Evolutionary conservation across 2,113 vertebrate genomes (phyloP).

Genomic region (Embiotoca jacksoni): DNA sequence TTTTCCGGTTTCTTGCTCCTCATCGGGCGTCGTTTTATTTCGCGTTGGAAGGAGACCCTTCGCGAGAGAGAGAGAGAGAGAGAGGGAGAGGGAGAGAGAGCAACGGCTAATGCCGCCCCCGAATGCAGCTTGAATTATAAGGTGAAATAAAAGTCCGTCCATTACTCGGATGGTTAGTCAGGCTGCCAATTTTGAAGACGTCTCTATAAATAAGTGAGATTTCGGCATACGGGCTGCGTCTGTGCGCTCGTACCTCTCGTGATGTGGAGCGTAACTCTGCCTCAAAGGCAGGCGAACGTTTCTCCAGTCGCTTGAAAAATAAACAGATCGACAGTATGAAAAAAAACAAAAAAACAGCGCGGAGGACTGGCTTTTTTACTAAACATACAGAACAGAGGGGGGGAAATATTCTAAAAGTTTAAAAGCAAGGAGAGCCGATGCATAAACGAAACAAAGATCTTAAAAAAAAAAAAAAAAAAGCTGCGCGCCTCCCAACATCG

Average conservation of each 20-base stretch:
- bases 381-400: not conserved
- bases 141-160: constrained; percentile 46
- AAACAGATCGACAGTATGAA: constrained; percentile 22
- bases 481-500: not conserved
- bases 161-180: constrained; percentile 62
- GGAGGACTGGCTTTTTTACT: not conserved
- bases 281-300: constrained; percentile 10
- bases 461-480: constrained; percentile 7
- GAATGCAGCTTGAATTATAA: constrained; percentile 52
- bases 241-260: constrained; percentile 5
- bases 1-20: constrained; percentile 20
- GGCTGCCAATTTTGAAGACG: constrained; percentile 44
- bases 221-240: constrained; percentile 31
- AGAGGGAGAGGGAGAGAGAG: constrained; percentile 18
- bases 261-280: constrained; percentile 34
- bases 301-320: constrained; percentile 44
- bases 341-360: not conserved
- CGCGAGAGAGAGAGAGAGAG: constrained; percentile 7
- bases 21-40: constrained; percentile 8
- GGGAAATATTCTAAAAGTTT: not conserved
- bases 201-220: constrained; percentile 50
- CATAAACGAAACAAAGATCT: constrained; percentile 26
- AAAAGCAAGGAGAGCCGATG: not conserved
- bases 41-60: constrained; percentile 31
- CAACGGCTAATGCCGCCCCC: constrained; percentile 21